Evolutionary conservation across 2,888 invertebrate species (phyloP), one percentile per base, ranked within the genome.

Genomic region (Cacoxenus indagator): DNA sequence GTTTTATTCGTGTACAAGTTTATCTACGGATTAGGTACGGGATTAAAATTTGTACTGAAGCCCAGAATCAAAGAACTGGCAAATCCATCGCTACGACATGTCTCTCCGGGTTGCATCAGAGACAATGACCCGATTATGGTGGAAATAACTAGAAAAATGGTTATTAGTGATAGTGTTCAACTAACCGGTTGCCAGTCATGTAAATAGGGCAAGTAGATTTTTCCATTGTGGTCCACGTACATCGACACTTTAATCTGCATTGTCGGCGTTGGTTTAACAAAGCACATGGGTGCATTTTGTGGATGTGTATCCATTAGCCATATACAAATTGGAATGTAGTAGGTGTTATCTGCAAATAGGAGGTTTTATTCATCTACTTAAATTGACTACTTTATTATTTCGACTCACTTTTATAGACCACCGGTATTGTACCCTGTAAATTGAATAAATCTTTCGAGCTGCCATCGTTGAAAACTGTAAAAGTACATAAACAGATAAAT

Each of bases 281-380:
- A 96, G 85, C 95, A 95, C 89, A 99, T 93, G 0, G 99, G 99
- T 43, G 98, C 96, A 89, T 97, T 95, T 86, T 95, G 93, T 0
- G 99, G 99, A 90, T 99, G 97, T 4, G 97, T 98, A 85, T 99
- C 97, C 93, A 97, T 94, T 64, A 99, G 87, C 96, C 97, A 99
- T 82, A 99, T 93, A 85, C 95, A 94, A 48, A 99, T 92, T 14
- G 99, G 99, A 87, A 99, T 99, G 89, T 99, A 96, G 89, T 99
- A 99, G 57, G 90, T 91, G 69, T 91, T 90, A 70, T 92, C 94
- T 94, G 82, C 55, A 81, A 81, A 72, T 19, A 24, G 6, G 2
- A 19, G 22, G 8, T 43, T 8, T 22, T 43, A 22, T 62, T 29
- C 8, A 64, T 54, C 6, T 55, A n/a, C 2, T 8, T 57, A 67